Base-by-base conservation (phyloP, 2,797 vertebrate species). In the Ctenochaetus hawaiiensis region DNA sequence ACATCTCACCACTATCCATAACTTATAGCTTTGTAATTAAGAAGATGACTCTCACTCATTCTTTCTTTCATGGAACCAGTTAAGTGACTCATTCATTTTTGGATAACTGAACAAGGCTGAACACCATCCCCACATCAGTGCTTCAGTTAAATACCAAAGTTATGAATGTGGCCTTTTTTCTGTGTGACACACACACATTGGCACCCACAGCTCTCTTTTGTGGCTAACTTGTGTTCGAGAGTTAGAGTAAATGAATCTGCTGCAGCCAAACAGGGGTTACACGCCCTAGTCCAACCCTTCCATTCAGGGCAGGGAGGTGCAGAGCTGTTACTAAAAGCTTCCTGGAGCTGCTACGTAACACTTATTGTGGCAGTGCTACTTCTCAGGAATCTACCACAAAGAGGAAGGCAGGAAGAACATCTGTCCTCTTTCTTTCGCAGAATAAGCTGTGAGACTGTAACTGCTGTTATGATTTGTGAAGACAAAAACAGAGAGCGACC, bases 321-420 rank as follows among this genome's bases (percentile, higher is more conserved):
- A 91, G 58, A 64, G 79, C 70, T 89, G 82, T 88, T 93, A 83
- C 74, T 80, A 68, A 87, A 86, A 81, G 65, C 83, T 84, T 92
- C 80, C 75, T 80, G 72, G 23, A 84, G 67, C 76, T 59, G 69
- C 56, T 63, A 45, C 39, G 51, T n/a, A 17, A 45, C 88, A 76
- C 84, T 84, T 83, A 91, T 74, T 87, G 87, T 86, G 81, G 78
- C 62, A 59, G 30, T 63, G 60, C 78, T 81, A 87, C 84, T 83
- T 91, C 86, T 91, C 84, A 92, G 94, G 92, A 95, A 93, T 92
- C 91, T 87, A 80, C 81, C 23, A 78, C 60, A 87, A 82, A 90
- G 65, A 92, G 90, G 91, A 94, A 93, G 91, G 90, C 81, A 86
- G 87, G 90, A 72, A 65, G 75, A 78, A 73, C 14, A 70, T 53